Evolutionary conservation across 2,797 vertebrate species (phyloP).

Genomic region (Eremophila alpestris): DNA sequence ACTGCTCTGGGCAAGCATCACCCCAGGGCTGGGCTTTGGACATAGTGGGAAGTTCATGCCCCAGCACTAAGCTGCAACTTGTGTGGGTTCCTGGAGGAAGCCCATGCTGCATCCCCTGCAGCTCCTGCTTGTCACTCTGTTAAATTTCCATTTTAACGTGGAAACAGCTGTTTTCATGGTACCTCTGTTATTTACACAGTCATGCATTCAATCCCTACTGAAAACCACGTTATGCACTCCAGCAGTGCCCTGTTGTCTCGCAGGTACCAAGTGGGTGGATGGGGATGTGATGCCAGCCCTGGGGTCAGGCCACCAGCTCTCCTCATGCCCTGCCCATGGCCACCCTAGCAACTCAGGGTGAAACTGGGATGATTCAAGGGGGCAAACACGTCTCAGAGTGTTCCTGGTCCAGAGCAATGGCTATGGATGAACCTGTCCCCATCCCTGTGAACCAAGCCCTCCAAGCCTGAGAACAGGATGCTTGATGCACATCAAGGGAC

Average conservation of each 20-base stretch:
- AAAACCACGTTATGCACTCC: neutral
- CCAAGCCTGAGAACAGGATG: neutral
- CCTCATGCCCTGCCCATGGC: neutral
- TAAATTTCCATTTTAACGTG: slow-evolving; percentile 61
- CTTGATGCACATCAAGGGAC: slow-evolving; percentile 47
- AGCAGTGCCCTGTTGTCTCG: neutral
- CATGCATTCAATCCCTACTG: slow-evolving; percentile 43
- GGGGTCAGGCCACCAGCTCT: neutral
- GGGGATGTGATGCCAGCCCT: neutral
- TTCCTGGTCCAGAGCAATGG: neutral
- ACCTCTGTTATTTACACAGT: slow-evolving; percentile 63
- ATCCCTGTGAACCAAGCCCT: neutral
- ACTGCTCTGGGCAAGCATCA: neutral
- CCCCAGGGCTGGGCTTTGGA: neutral
- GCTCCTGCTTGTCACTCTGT: slow-evolving; percentile 47
- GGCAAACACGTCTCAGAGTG: neutral
- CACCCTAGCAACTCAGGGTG: neutral
- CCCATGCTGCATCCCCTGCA: neutral
- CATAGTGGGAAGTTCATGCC: neutral
- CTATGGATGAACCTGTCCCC: neutral
- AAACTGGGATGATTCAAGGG: neutral
- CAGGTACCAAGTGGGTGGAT: neutral
- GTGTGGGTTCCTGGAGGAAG: neutral
- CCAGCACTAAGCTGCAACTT: neutral
- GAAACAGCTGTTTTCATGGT: slow-evolving; percentile 70